Conservation (phyloP, 2,113 vertebrate species). For the Sebastes fasciatus region DNA sequence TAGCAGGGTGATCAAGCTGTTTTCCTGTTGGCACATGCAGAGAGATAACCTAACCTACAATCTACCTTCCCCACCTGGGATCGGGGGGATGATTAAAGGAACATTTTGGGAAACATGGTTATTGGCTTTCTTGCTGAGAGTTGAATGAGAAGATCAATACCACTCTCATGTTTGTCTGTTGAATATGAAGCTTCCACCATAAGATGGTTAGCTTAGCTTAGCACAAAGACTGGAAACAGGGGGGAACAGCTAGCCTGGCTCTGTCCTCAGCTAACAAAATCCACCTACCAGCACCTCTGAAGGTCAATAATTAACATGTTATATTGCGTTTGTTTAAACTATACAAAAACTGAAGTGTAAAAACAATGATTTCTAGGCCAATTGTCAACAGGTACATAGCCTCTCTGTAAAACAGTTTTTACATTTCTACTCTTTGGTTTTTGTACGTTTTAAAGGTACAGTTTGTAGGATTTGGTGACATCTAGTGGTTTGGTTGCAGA, state of each 20-base stretch:
- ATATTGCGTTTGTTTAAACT: no score
- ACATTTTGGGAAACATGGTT: background rate
- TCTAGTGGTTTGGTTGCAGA: no score
- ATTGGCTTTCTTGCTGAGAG: background rate
- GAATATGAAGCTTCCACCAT: background rate
- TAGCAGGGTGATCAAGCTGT: background rate
- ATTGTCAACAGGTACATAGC: background rate
- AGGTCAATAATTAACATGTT: no score
- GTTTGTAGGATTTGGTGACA: background rate
- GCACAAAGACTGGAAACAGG: background rate
- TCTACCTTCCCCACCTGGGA: background rate
- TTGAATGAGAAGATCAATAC: constrained; percentile 16
- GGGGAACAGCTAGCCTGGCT: background rate
- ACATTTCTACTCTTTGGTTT: background rate
- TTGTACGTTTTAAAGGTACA: background rate
- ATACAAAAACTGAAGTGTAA: no score
- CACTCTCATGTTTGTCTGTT: background rate
- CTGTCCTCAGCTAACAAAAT: background rate
- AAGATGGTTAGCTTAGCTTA: background rate
- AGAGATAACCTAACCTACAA: background rate
- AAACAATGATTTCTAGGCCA: background rate
- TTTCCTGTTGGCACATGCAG: constrained; percentile 15
- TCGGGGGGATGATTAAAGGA: constrained; percentile 7
- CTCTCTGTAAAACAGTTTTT: background rate
- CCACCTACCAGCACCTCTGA: no score